phyloP scores from a whole-genome alignment of 2,888 invertebrate species.

The Odontothrips loti region DNA sequence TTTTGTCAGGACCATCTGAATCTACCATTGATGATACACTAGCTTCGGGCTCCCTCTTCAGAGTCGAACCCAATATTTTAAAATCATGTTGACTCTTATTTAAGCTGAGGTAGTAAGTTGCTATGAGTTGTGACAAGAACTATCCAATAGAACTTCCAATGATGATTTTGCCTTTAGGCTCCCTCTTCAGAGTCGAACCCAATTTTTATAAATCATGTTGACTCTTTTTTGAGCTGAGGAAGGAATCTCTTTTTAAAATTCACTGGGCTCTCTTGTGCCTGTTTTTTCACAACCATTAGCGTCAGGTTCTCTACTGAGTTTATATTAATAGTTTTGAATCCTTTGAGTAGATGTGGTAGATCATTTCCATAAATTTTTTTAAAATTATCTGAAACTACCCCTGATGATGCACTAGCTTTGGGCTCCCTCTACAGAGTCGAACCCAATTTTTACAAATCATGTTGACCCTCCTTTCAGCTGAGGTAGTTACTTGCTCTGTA shows the following conservation, averaged over 20 bases:
- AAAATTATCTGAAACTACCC: no score
- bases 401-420: background rate
- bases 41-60: background rate
- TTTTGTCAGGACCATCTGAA: no score
- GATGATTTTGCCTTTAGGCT: background rate
- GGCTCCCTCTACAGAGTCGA: background rate
- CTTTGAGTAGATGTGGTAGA: no score
- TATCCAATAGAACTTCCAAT: background rate
- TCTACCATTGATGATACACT: no score
- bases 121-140: no score
- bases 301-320: no score
- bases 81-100: no score
- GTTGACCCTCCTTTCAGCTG: background rate
- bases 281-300: no score
- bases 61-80: background rate
- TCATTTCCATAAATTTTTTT: no score
- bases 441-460: background rate
- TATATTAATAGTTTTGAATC: no score
- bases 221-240: background rate
- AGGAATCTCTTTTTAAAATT: background rate
- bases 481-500: no score
- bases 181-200: conserved; percentile 2
- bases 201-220: background rate
- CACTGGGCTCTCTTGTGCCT: no score
- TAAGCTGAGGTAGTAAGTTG: background rate